Base-by-base conservation (phyloP, 2,888 invertebrate genomes). In the Eutolmus rufibarbis region DNA sequence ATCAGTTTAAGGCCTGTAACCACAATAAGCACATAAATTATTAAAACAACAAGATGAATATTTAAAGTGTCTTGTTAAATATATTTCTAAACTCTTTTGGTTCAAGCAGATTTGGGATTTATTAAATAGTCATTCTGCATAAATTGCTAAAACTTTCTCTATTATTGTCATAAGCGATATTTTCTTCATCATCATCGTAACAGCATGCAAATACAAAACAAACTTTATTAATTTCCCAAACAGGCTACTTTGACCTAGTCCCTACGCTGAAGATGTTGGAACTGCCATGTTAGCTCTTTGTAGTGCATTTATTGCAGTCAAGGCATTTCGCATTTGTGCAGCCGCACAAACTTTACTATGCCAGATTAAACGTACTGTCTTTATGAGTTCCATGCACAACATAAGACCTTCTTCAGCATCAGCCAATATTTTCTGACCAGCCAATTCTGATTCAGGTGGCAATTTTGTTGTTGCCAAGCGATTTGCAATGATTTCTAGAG, bases 271-370 rank as follows among this genome's bases (percentile, higher is more conserved):
- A 56, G 77, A 77, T 3, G 86, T 57, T 5, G 77, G 43, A 12
- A 66, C n/a, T 78, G 79, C 43, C 16, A 28, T 7, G 7, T 56
- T 40, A 0, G 78, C 77, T 23, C 34, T 19, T 81, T 87, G 79
- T 23, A 87, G 28, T 14, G 57, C 40, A 34, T 19, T 40, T 19
- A 87, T 23, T 34, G 87, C 81, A 81, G 28, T 28, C 14, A 87
- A 14, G 8, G 87, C 87, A n/a, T 46, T 79, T 74, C 87, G 79
- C 74, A 87, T 19, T 46, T 87, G 81, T 31, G 87, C 31, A 19
- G 87, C 81, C n/a, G 79, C 74, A 74, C 87, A 87, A 2, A 87
- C 87, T 46, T 87, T 87, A 74, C 79, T 79, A 1, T 81, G 87
- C 87, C 87, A 87, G 19, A 87, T 87, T 28, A 81, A 66, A 23